Base-by-base conservation (phyloP, 2,797 vertebrate genomes). In the Notamacropus eugenii region DNA sequence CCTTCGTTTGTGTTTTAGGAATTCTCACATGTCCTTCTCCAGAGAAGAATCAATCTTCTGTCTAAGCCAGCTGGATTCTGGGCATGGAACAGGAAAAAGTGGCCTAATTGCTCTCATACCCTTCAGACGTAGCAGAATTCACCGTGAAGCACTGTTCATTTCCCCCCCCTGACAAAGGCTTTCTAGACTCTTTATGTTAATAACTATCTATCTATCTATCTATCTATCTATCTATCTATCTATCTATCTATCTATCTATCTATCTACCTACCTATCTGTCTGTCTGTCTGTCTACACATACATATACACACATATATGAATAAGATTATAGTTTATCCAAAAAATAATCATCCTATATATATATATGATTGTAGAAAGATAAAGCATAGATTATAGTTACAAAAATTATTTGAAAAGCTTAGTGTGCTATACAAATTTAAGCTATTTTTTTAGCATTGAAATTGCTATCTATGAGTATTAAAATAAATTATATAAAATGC, bases 91-190 rank as follows among this genome's bases (percentile, higher is more conserved):
- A 82, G 29, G 3, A 24, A 54, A 27, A 90, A n/a, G 28, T 95
- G 31, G 40, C 40, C 93, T 94, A 54, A 19, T 97, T 67, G 91
- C 97, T 57, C 57, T 92, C 29, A 92, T 82, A 92, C 91, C 50
- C 91, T 94, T 62, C 27, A 92, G 54, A 46, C 94, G 74, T 14
- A 56, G 34, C 0, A 94, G 62, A 92, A 91, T 82, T 95, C 93
- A 94, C 90, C 74, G 93, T 29, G 92, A 95, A 56, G 50, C 54
- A 96, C 29, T 13, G 34, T 52, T 91, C 92, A 92, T 95, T 96
- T 96, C 74, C 3, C 1, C 31, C 12, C 46, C 93, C 56, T 11
- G 24, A 92, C 40, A 92, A 93, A 91, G 54, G 19, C 55, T 90
- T 54, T 55, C 90, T 94, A 90, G 62, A 94, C 90, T 12, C 6